Evolutionary conservation across 2,888 invertebrate genomes (phyloP), one percentile per base, ranked within the genome.

Genomic region (Phasia obesa): DNA sequence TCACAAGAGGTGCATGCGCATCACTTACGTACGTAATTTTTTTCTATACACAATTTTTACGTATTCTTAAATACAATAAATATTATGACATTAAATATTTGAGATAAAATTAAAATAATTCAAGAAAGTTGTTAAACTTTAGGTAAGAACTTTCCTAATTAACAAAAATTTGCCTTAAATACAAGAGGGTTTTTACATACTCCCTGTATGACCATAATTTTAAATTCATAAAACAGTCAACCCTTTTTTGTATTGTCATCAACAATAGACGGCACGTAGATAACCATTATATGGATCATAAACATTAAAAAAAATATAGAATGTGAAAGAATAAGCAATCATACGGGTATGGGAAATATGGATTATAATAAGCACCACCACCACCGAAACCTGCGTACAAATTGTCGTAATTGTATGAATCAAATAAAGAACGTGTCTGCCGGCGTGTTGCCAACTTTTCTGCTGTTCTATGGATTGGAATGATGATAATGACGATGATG

Each of bases 221-320:
- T 4, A n/a, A 2, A 15, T 4, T n/a, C 38, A 42, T 11, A 42
- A 17, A 31, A 55, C 62, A 44, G 73, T 75, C 49, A 69, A 25
- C 15, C 53, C 60, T 27, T 47, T 51, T 59, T 42, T n/a, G 17
- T n/a, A n/a, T n/a, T n/a, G n/a, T 27, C 27, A 49, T 83, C 75
- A 75, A 44, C 82, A 80, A 47, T 44, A 71, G 59, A 67, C 11
- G 57, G 65, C 59, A 81, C 65, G 47, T 71, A 76, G 81, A 77
- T 84, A 84, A 53, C 79, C 75, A 35, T 77, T 79, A 64, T 84
- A 87, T 65, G 81, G 82, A 78, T 84, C 74, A 79, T 64, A 81
- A n/a, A 64, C 23, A 51, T 75, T 51, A 51, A 44, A 74, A 51
- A 57, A 75, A 57, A 85, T 85, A 75, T 85, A 74, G 53, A 75